Conservation (phyloP, 2,113 vertebrate genomes). For the Arizona elegans region DNA sequence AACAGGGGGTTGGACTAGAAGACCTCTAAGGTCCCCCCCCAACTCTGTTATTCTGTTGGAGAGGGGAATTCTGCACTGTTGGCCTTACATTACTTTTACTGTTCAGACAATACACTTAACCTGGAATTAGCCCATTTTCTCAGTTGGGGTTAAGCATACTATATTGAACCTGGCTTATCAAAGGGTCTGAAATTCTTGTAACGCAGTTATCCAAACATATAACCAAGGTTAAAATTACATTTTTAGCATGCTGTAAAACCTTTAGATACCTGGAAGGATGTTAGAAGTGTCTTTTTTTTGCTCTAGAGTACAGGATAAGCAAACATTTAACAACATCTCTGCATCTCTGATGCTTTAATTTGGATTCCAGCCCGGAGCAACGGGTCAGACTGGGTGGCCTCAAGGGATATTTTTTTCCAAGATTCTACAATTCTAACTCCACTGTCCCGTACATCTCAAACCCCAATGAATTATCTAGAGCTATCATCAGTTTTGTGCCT, state of each 20-base stretch:
- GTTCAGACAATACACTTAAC: neutral
- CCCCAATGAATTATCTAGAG: neutral
- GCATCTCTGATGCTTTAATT: neutral
- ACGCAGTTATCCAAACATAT: neutral
- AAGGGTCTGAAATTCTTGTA: neutral
- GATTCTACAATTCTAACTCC: neutral
- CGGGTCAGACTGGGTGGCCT: neutral
- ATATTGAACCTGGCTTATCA: neutral
- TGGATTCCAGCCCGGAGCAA: neutral
- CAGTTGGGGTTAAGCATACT: no score
- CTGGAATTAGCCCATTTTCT: neutral
- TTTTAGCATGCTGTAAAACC: neutral
- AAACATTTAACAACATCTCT: neutral
- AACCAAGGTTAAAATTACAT: neutral
- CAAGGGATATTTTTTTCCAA: neutral
- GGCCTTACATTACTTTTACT: neutral
- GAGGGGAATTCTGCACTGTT: neutral
- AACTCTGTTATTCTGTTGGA: neutral
- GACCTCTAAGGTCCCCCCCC: neutral
- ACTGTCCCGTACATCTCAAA: neutral
- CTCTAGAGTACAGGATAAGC: neutral
- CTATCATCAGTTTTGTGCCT: neutral
- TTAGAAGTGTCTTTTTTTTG: neutral
- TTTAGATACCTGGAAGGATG: neutral
- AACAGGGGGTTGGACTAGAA: neutral